Evolutionary conservation across 2,888 invertebrate species (phyloP), one percentile per base, ranked within the genome.

Genomic region (Diaphora mendica): DNA sequence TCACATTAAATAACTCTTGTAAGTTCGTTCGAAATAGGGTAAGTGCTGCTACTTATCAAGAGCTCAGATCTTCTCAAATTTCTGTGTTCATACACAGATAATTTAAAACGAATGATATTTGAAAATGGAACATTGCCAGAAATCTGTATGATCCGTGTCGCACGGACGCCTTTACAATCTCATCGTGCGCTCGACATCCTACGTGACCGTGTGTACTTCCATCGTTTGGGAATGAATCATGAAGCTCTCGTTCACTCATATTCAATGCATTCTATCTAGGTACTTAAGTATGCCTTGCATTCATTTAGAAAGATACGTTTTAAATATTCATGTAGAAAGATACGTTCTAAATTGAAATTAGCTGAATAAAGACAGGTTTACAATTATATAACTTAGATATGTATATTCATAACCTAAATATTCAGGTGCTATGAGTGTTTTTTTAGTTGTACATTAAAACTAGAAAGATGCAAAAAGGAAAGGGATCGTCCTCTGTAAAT

Each of bases 181-280:
- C 79, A 80, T 77, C 82, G 78, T 79, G 85, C 30, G 87, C 85
- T 86, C 81, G 79, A 79, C 79, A 80, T 70, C 68, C 82, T 85
- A 89, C 88, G 87, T 89, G 89, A 85, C 88, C 78, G 86, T 91
- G 86, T 89, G 88, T 89, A 82, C 70, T 73, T 79, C 71, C 78
- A 77, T 79, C 76, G 74, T 75, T 76, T 77, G 71, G 72, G 73
- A 79, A 78, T 77, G 77, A 79, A 79, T 79, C 77, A 71, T 67
- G 66, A 74, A 73, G 72, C 73, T 80, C 78, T 79, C 79, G 77
- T 80, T 82, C 80, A 82, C 72, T 84, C 82, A 83, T 82, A 80
- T 81, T 86, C 82, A 86, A 82, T 85, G 82, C 82, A 81, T 81
- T 81, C 77, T 79, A 82, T 79, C 78, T 72, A 77, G 76, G 77